These are phyloP conservation scores for Venturia canescens DNA, from an alignment of 1,140 invertebrate genomes.

Conservation along the genomic window DNA sequence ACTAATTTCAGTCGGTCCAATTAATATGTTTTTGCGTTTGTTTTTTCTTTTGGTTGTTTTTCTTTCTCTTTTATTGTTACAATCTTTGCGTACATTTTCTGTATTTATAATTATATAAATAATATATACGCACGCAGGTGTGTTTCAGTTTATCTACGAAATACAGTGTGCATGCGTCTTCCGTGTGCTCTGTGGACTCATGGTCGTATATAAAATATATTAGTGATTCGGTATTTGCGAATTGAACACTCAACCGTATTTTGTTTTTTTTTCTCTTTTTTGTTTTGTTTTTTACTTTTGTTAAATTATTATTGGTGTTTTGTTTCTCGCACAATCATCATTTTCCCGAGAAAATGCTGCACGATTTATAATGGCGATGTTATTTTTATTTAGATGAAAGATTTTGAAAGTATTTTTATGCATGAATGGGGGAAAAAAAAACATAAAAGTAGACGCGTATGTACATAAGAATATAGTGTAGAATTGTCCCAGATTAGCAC, in stretches of 20 bases:
- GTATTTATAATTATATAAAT: neutral
- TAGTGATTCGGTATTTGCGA: constrained; percentile 32
- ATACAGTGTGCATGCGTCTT: constrained; percentile 15
- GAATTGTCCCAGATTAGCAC: neutral
- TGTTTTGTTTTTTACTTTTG: neutral
- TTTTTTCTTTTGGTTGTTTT: neutral
- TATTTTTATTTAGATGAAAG: neutral
- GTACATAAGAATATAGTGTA: neutral
- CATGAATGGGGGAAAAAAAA: constrained; percentile 6
- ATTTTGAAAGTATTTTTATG: constrained; percentile 8
- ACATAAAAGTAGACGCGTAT: neutral
- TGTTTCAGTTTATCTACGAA: constrained; percentile 10
- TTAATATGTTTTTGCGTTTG: neutral
- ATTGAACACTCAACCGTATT: constrained; percentile 27
- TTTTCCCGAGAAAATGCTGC: neutral
- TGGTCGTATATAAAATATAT: constrained; percentile 38
- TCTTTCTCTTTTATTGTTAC: neutral
- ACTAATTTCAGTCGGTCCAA: constrained; percentile 34
- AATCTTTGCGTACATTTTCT: neutral
- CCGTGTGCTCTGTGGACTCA: constrained; percentile 28
- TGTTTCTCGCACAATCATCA: constrained; percentile 9
- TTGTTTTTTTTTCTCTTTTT: constrained; percentile 6
- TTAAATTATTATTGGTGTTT: constrained; percentile 31
- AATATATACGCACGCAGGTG: neutral
- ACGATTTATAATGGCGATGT: neutral